Evolutionary conservation across 1,140 invertebrate genomes (phyloP), one percentile per base, ranked within the genome.

Genomic region (Drosophila eugracilis): DNA sequence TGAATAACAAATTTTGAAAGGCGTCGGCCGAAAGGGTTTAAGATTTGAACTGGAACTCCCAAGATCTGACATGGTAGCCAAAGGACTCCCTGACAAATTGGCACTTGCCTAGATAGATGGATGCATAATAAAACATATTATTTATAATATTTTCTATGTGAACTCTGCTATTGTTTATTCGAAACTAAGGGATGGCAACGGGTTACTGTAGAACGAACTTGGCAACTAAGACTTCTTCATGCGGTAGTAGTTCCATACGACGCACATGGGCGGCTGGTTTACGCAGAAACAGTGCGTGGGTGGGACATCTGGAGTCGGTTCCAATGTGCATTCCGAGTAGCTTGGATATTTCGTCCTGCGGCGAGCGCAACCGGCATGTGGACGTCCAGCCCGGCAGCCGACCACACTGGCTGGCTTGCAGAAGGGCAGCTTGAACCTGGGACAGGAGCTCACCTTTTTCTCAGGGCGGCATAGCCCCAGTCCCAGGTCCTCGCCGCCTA

Each of bases 171-270:
- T 5, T 21, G 12, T 57, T 49, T 57, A 57, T 57, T 57, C 10
- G 10, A 32, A 32, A 21, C n/a, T 12, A 14, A 1, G 0, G 19
- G 1, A 19, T 21, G 26, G 17, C 5, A 32, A 21, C 4, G 4
- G 15, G 15, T 9, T n/a, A n/a, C 5, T 19, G 24, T 5, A 5
- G 44, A 10, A 12, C 14, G 10, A 41, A 4, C 17, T 9, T 5
- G 26, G 47, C 26, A 17, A 3, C 63, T 78, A 86, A 0, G 63
- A 80, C 42, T 80, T 86, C 26, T 41, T 80, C n/a, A 60, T 59
- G n/a, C 81, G 73, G 21, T 22, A 80, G 21, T 75, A 77, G 26
- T 74, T 65, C 81, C 81, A 85, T 6, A 85, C 67, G n/a, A n/a
- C 36, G 57, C 81, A 85, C 81, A 85, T 85, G 14, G 77, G 67